These are phyloP conservation scores for Aphaenogaster ashmeadi DNA, from an alignment of 1,140 invertebrate species.

Conservation along the genomic window DNA sequence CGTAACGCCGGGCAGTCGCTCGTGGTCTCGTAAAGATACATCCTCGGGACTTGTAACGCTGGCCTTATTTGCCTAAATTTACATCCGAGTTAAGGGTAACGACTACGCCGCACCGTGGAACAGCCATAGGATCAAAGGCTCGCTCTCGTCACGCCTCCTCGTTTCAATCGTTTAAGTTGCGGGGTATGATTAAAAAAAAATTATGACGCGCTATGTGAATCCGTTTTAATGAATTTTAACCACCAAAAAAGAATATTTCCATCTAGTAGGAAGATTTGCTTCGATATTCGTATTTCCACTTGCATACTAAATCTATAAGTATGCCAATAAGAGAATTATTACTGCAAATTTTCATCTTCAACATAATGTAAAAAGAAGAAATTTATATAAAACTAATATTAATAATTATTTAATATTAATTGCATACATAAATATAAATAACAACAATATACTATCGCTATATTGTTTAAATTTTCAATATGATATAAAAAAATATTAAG, in stretches of 20 bases:
- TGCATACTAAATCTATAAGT: background rate
- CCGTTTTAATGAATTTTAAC: background rate
- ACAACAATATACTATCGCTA: background rate
- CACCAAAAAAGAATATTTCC: background rate
- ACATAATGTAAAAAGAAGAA: background rate
- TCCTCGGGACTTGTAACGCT: constrained; percentile 35
- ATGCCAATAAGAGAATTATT: background rate
- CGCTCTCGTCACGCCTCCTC: constrained; percentile 19
- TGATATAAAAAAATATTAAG: background rate
- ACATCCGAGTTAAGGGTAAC: constrained; percentile 51
- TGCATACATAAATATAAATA: background rate
- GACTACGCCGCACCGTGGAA: constrained; percentile 20
- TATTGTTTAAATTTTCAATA: background rate
- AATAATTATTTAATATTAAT: constrained; percentile 2
- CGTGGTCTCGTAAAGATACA: constrained; percentile 40
- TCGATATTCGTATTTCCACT: background rate
- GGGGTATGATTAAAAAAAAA: constrained; percentile 39
- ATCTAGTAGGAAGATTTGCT: background rate
- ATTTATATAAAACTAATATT: background rate
- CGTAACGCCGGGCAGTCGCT: constrained; percentile 6
- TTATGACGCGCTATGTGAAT: background rate
- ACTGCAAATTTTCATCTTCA: background rate
- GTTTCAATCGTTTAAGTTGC: constrained; percentile 24
- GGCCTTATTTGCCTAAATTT: constrained; percentile 58
- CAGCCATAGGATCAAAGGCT: constrained; percentile 38